Conservation (phyloP, 2,113 vertebrate genomes). For the Nothocercus nigrocapillus region DNA sequence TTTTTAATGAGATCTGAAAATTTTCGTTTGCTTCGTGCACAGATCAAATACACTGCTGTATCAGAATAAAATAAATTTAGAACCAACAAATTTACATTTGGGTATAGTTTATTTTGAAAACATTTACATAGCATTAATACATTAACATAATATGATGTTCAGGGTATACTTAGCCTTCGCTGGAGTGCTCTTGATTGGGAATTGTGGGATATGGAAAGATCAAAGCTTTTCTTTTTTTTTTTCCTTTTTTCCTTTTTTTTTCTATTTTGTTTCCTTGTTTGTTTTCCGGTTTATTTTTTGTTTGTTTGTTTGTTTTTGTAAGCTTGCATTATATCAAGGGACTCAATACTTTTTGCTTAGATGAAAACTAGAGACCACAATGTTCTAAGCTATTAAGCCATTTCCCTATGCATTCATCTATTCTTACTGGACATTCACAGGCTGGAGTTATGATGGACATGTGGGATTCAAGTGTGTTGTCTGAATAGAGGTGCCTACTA, state of each 20-base stretch:
- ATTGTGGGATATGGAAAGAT: neutral
- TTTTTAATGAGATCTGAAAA: conserved; percentile 64
- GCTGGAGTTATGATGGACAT: neutral
- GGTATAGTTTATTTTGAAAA: conserved; percentile 55
- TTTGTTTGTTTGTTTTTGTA: neutral
- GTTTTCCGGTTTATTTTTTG: accelerated
- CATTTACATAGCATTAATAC: conserved; percentile 69
- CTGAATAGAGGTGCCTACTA: neutral
- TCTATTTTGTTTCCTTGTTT: neutral
- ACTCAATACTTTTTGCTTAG: neutral
- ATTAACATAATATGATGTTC: conserved; percentile 58
- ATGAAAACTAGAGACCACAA: neutral
- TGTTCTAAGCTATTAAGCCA: neutral
- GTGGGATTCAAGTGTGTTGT: neutral
- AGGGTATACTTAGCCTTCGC: neutral
- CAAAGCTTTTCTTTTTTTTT: neutral
- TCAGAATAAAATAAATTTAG: conserved; percentile 52
- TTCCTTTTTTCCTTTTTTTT: neutral
- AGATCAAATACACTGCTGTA: conserved; percentile 51
- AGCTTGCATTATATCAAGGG: neutral
- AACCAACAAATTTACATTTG: conserved; percentile 63
- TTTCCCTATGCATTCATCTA: neutral
- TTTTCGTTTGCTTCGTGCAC: conserved; percentile 61
- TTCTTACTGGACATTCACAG: neutral
- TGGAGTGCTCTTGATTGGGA: neutral